phyloP scores from a whole-genome alignment of 2,888 invertebrate genomes.

The Pseudococcus viburni region DNA sequence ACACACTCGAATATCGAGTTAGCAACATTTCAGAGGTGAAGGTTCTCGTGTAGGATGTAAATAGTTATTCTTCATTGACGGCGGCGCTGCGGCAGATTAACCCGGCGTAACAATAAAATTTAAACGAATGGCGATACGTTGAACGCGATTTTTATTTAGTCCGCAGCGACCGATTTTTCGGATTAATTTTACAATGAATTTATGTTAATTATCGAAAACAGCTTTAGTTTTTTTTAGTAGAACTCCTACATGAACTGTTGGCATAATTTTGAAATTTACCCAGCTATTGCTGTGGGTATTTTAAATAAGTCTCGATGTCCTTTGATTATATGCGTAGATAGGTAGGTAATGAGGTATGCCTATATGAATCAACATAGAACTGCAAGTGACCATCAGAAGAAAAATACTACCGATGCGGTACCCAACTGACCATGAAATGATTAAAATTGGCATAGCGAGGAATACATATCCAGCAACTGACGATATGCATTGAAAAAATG shows the following conservation, averaged over 20 bases:
- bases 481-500: not conserved
- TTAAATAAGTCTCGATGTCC: slow-evolving; percentile 43
- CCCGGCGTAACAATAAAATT: not conserved
- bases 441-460: slow-evolving; percentile 1
- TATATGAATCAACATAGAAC: not conserved
- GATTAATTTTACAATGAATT: slow-evolving; percentile 16
- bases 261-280: slow-evolving; percentile 11
- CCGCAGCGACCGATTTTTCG: not conserved
- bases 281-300: not conserved
- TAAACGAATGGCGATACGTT: not conserved
- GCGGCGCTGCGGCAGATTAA: not conserved
- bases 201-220: not conserved
- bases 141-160: not conserved
- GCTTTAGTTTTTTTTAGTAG: not conserved
- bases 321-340: not conserved
- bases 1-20: slow-evolving; percentile 15
- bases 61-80: not conserved
- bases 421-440: slow-evolving; percentile 30
- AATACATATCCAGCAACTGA: not conserved
- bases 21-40: slow-evolving; percentile 29
- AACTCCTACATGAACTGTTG: not conserved
- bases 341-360: not conserved
- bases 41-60: slow-evolving; percentile 33
- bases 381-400: not conserved
- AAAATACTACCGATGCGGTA: not conserved